Base-by-base conservation (phyloP, 2,888 invertebrate genomes). In the Ctenicera cuprea region DNA sequence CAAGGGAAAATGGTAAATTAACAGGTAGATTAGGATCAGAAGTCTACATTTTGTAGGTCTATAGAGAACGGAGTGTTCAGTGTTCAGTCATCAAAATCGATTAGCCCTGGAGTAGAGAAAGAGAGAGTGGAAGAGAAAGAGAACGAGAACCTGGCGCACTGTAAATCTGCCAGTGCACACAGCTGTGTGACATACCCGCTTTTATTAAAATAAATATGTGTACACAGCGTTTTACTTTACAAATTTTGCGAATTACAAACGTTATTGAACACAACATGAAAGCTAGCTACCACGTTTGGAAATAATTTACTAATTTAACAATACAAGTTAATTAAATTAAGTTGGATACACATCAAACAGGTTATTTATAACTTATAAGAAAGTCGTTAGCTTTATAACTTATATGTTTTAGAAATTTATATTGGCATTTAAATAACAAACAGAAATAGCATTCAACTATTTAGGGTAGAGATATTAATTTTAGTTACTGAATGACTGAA, bases 161-260 rank as follows among this genome's bases (percentile, higher is more conserved):
- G 76, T 75, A 76, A 74, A 76, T 76, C 73, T 76, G 73, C 71
- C 73, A 68, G 71, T 75, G 66, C 64, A 77, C 66, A 71, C 76
- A 76, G 76, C 77, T 76, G 77, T 74, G 37, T 74, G 43, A 69
- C 71, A 75, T 71, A 71, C 70, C 71, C 70, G 67, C 68, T 73
- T 77, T 75, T 76, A 74, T 76, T 76, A 76, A 73, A 74, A 76
- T 74, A 76, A 74, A 75, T 70, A 61, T 70, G 70, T 63, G 63
- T 63, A 63, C 54, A 63, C 38, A 64, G 38, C 62, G 63, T 54
- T 70, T 70, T 52, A 54, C 62, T 54, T 70, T 64, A 50, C 59
- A 68, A 61, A 59, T 48, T 68, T 68, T 26, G 48, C 33, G 43
- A 62, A 62, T 62, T 62, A 62, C 45, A 59, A 38, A 59, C 59